Evolutionary conservation across 2,797 vertebrate genomes (phyloP).

Genomic region (Sternarchorhynchus goeldii): DNA sequence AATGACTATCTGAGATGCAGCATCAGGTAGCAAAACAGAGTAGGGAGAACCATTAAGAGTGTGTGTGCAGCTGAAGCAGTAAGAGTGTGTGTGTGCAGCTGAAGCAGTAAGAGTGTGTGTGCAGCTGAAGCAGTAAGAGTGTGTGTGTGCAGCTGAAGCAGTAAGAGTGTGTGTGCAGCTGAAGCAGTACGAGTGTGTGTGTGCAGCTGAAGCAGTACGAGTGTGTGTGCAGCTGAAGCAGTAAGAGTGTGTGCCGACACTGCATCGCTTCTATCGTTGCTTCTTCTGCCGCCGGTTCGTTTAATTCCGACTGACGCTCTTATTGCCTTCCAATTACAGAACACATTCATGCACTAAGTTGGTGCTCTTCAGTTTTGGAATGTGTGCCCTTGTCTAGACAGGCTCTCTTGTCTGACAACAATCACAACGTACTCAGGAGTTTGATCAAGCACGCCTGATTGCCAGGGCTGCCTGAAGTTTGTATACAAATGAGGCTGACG

Average conservation of each 20-base stretch:
- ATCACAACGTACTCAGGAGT: slow-evolving; percentile 25
- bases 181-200: not conserved
- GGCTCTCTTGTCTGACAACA: slow-evolving; percentile 30
- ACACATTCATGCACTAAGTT: slow-evolving; percentile 7
- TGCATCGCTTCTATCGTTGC: not conserved
- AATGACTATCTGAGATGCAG: too few relatives aligned
- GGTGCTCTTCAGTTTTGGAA: slow-evolving; percentile 19
- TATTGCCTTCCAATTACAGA: not conserved
- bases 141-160: too few relatives aligned
- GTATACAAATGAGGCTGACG: slow-evolving; percentile 21
- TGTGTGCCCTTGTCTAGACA: slow-evolving; percentile 23
- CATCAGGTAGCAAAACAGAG: too few relatives aligned
- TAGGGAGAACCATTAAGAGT: too few relatives aligned
- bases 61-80: too few relatives aligned
- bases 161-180: too few relatives aligned
- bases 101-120: too few relatives aligned
- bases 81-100: too few relatives aligned
- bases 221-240: slow-evolving; percentile 1
- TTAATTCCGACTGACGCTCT: not conserved
- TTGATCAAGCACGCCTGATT: slow-evolving; percentile 35
- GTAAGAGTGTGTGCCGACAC: not conserved
- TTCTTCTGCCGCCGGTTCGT: not conserved
- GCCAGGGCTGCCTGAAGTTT: slow-evolving; percentile 2
- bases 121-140: too few relatives aligned
- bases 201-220: not conserved